phyloP scores from a whole-genome alignment of 2,113 vertebrate species.

The Nannospalax galili region DNA sequence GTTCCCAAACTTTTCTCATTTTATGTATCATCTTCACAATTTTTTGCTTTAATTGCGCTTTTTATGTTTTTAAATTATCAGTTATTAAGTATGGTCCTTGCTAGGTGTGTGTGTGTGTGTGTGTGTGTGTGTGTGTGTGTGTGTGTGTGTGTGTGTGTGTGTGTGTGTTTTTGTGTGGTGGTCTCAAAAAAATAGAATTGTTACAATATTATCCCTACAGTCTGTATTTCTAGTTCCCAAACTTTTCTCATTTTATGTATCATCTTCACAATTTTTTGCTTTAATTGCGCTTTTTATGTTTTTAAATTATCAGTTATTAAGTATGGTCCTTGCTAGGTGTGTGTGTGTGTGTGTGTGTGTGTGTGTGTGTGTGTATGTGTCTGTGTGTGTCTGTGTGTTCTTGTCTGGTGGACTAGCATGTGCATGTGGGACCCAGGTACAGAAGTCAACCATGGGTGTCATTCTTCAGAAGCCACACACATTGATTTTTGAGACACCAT shows the following conservation, averaged over 20 bases:
- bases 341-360: too few relatives aligned
- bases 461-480: background rate
- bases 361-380: background rate
- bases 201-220: background rate
- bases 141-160: background rate
- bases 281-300: background rate
- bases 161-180: background rate
- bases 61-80: background rate
- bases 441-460: background rate
- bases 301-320: background rate
- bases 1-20: background rate
- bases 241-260: background rate
- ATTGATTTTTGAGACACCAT: background rate
- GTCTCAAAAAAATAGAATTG: too few relatives aligned
- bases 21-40: background rate
- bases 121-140: too few relatives aligned
- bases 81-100: background rate
- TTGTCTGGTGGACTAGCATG: background rate
- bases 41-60: background rate
- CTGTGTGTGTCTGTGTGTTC: background rate
- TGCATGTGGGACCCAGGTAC: background rate
- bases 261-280: background rate
- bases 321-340: background rate
- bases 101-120: background rate
- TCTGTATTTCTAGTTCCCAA: background rate